Base-by-base conservation (phyloP, 1,140 invertebrate species). In the Tetramorium alpestre region DNA sequence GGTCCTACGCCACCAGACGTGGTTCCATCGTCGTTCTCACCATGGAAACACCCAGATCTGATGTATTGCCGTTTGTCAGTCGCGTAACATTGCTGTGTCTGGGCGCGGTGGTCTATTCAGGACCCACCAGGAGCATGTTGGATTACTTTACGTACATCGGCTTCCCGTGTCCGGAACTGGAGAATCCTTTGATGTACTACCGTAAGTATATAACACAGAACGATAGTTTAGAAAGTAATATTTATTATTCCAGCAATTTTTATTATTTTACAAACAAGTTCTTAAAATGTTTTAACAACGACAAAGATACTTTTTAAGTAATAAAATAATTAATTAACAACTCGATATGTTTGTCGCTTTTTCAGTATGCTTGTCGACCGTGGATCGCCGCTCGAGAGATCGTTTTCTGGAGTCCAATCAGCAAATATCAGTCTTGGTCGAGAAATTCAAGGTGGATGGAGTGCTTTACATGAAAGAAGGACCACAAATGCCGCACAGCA, bases 141-240 rank as follows among this genome's bases (percentile, higher is more conserved):
- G 98, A 99, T 90, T 99, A 99, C 93, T 99, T 99, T 93, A 97
- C 98, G 51, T 97, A 97, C 65, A 98, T 99, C 89, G 98, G 98
- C 10, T 99, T 99, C 93, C 98, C 98, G 0, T 99, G 98, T 95
- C 98, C 98, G 0, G 98, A 99, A 93, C 94, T 99, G 62, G 98
- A 99, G 94, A 99, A 99, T 94, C 98, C 98, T 0, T 95, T 99
- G 0, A 99, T 99, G 98, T 99, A 99, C 95, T 99, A 99, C 94
- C 95, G 98, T 98, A 96, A 97, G 98, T 97, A 81, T 67, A 2
- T 67, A 1, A 54, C 18, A 8, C 38, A 22, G 13, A 58, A 54
- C 6, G 13, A n/a, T 58, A 47, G 85, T 75, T 80, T 67, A 51
- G 11, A 73, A 49, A 72, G 51, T 47, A 25, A 18, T 5, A 44